phyloP scores from a whole-genome alignment of 2,113 vertebrate genomes.

The Hydropotes inermis region DNA sequence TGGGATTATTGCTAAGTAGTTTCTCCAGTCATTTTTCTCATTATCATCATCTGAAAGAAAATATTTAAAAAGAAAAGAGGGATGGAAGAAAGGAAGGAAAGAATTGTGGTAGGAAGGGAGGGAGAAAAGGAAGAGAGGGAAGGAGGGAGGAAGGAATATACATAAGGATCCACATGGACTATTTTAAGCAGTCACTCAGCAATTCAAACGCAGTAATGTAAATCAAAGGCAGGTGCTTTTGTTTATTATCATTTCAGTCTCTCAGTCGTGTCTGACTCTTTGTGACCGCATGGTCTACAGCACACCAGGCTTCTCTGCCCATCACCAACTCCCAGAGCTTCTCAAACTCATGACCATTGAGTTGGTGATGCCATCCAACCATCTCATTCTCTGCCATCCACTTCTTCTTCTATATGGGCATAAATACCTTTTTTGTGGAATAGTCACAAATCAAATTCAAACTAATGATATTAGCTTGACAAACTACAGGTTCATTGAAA shows the following conservation, averaged over 20 bases:
- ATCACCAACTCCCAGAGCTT: not conserved
- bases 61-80: not conserved
- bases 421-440: constrained; percentile 53
- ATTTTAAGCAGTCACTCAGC: constrained; percentile 43
- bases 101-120: not conserved
- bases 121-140: not conserved
- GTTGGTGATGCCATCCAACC: not conserved
- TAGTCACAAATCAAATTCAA: constrained; percentile 71
- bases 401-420: not conserved
- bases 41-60: not conserved
- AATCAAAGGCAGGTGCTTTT: constrained; percentile 68
- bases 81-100: not conserved
- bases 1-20: constrained; percentile 15
- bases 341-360: not conserved
- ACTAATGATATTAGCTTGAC: constrained; percentile 47
- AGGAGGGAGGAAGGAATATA: not conserved
- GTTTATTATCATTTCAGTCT: constrained; percentile 9
- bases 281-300: not conserved
- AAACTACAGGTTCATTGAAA: constrained; percentile 61
- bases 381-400: not conserved
- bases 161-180: not conserved
- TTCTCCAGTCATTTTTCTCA: not conserved
- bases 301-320: not conserved
- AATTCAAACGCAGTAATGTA: constrained; percentile 68
- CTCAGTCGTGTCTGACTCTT: not conserved